Base-by-base conservation (phyloP, 2,888 invertebrate species). In the Frankliniella fusca region DNA sequence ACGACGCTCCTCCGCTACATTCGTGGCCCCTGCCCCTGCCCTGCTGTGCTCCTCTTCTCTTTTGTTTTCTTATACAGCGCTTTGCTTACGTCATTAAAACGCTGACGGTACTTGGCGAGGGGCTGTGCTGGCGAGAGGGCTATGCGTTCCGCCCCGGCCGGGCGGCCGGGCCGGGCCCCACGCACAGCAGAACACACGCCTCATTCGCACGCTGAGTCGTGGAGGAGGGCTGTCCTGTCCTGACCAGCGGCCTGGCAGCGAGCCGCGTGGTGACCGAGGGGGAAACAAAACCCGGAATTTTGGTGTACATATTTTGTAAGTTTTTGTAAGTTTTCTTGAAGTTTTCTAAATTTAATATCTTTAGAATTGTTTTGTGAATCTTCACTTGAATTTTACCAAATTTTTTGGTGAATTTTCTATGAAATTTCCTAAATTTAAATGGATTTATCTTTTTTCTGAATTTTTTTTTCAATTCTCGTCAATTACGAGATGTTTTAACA, bases 41-140 rank as follows among this genome's bases (percentile, higher is more conserved):
- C 38, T 38, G 38, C 38, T 38, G 5, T 38, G 38, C 38, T 38
- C 70, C 70, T 70, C 70, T 76, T 70, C 70, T 76, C 70, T 76
- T 76, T 76, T 76, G 70, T 76, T 76, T 76, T 76, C 70, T 76
- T 76, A 76, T 76, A 76, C 70, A 76, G 70, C 38, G 38, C 70
- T 23, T 76, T 76, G 70, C 70, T 76, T 76, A 76, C 70, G 70
- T 76, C 70, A 76, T 76, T 76, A 76, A 76, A 76, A 23, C 70
- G 70, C 70, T 76, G 70, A 18, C 27, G 70, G 70, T 76, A 27
- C 70, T 76, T 76, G 70, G 70, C 70, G 70, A 54, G 54, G 54
- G 54, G 54, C 54, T 20, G 15, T 1, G 18, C 54, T 54, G 54
- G 18, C 5, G 54, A 11, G 54, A 54, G 54, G 20, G 18, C 15